Evolutionary conservation across 2,797 vertebrate species (phyloP).

Genomic region (Mionectes olivaceus): DNA sequence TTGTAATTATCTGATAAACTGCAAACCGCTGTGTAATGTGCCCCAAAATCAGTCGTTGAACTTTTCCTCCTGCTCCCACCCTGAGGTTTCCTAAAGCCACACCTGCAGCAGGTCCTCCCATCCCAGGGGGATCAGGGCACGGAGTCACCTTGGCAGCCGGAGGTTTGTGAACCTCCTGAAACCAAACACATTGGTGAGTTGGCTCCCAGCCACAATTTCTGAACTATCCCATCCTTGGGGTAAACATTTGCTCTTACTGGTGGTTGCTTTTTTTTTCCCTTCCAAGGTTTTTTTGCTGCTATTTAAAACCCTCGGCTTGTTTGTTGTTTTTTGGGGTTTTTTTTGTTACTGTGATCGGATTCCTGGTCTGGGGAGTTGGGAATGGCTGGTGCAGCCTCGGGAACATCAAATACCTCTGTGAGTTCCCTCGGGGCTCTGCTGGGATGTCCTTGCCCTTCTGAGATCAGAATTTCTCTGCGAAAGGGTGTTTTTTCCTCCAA

Average conservation of each 20-base stretch:
- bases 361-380: not conserved
- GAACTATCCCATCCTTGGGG: not conserved
- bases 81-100: not conserved
- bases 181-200: not conserved
- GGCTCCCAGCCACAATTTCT: not conserved
- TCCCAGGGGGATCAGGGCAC: not conserved
- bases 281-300: conserved; percentile 18
- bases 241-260: not conserved
- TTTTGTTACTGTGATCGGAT: not conserved
- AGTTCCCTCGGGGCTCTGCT: not conserved
- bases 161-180: not conserved
- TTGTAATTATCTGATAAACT: not conserved
- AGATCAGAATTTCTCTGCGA: not conserved
- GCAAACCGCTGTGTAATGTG: accelerated
- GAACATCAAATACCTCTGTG: not conserved
- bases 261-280: conserved; percentile 18
- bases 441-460: not conserved
- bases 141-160: accelerated
- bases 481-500: not conserved
- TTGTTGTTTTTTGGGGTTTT: not conserved
- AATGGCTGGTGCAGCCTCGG: not conserved
- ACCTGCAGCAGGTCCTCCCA: accelerated
- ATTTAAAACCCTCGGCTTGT: not conserved
- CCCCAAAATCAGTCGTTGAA: not conserved
- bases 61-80: not conserved